A percentile compares a stretch with the other conserved stretches of the same genome.
Conservation (phyloP, 2,888 invertebrate species). For the Perizoma affinitatum region DNA sequence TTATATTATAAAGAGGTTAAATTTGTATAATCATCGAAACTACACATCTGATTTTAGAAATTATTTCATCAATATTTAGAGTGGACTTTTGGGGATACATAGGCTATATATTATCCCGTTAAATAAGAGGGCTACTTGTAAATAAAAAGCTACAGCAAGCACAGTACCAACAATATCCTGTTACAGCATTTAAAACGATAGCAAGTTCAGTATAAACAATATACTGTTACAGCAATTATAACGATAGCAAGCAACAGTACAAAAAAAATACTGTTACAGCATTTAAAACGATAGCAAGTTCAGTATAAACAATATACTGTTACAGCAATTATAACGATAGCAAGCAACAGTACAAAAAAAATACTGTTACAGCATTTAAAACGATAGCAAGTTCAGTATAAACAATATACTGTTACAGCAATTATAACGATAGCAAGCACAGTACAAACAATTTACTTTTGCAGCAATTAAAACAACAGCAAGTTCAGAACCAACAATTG, state of each 20-base stretch:
- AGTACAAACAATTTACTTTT: not conserved
- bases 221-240: constrained; percentile 38
- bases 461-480: constrained; percentile 55
- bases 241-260: too few species aligned
- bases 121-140: too few species aligned
- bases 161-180: not conserved
- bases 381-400: constrained; percentile 12
- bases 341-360: too few species aligned
- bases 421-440: too few species aligned
- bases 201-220: too few species aligned
- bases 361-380: constrained; percentile 50
- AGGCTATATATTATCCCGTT: too few species aligned
- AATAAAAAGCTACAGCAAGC: too few species aligned
- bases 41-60: too few species aligned
- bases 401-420: constrained; percentile 38
- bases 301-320: not conserved
- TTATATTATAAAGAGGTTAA: too few species aligned
- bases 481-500: constrained; percentile 45
- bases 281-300: constrained; percentile 43
- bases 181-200: constrained; percentile 52
- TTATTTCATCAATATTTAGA: too few species aligned
- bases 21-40: not conserved
- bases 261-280: constrained; percentile 38
- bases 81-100: too few species aligned
- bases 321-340: constrained; percentile 36